Evolutionary conservation across 2,113 vertebrate genomes (phyloP).

Genomic region (Hippocampus abdominalis): DNA sequence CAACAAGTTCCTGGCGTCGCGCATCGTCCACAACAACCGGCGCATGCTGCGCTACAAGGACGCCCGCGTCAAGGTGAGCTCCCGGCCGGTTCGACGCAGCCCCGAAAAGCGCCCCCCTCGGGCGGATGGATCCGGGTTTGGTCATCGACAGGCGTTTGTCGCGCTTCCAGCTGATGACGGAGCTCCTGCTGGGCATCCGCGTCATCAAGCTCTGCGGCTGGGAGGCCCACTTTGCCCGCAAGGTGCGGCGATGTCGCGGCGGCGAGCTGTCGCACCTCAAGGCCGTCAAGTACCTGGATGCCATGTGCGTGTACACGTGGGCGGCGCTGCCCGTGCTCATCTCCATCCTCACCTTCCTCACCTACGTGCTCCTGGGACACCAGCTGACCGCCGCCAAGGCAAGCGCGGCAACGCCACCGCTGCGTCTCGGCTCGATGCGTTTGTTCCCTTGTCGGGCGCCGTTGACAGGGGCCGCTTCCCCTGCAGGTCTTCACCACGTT

Average conservation of each 20-base stretch:
- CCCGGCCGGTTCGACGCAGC: accelerated
- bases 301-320: conserved; percentile 93
- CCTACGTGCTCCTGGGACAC: conserved; percentile 85
- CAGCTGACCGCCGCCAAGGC: conserved; percentile 94
- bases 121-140: neutral
- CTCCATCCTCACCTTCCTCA: conserved; percentile 90
- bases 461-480: neutral
- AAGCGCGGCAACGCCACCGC: neutral
- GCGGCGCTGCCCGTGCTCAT: conserved; percentile 89
- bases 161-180: conserved; percentile 82
- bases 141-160: neutral
- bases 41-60: conserved; percentile 88
- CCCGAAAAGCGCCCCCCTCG: too few species aligned
- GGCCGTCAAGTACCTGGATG: conserved; percentile 85
- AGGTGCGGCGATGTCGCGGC: conserved; percentile 71
- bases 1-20: conserved; percentile 86
- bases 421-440: too few species aligned
- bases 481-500: conserved; percentile 90
- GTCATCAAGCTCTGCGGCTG: conserved; percentile 93
- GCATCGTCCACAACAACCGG: conserved; percentile 83
- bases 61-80: conserved; percentile 84
- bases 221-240: conserved; percentile 81
- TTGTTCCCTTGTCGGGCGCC: too few species aligned
- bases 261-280: conserved; percentile 79
- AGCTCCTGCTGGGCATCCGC: conserved; percentile 86